Conservation (phyloP, 2,797 vertebrate species). For the Channa striata region DNA sequence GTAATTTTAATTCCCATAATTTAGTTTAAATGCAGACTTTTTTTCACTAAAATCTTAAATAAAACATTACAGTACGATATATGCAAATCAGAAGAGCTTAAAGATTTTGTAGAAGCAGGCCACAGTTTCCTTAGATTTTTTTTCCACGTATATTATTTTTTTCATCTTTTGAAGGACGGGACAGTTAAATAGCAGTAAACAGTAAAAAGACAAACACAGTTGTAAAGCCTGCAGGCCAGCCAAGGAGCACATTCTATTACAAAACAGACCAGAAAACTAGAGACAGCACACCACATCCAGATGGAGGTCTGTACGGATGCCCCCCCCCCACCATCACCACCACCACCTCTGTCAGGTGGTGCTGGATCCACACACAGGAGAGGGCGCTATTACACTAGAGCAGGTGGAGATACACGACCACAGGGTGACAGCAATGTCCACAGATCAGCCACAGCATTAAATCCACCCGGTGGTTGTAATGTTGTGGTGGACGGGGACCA, state of each 20-base stretch:
- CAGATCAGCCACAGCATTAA: no score
- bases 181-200: conserved; percentile 79
- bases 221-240: conserved; percentile 79
- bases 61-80: conserved; percentile 87
- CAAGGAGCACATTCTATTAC: conserved; percentile 74
- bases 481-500: no score
- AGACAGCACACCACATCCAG: conserved; percentile 69
- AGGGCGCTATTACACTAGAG: conserved; percentile 59
- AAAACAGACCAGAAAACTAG: conserved; percentile 66
- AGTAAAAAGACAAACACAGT: conserved; percentile 79
- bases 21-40: conserved; percentile 88
- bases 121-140: conserved; percentile 71
- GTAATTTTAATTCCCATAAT: conserved; percentile 92
- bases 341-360: conserved; percentile 33
- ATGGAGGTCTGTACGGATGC: conserved; percentile 55
- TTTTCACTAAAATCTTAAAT: conserved; percentile 84
- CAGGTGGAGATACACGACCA: conserved; percentile 56
- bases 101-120: conserved; percentile 80
- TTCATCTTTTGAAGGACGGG: conserved; percentile 57
- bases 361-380: conserved; percentile 42
- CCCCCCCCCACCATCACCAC: background rate
- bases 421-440: conserved; percentile 46
- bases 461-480: no score
- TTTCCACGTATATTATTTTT: conserved; percentile 36
- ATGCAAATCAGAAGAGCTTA: conserved; percentile 85